phyloP scores from a whole-genome alignment of 2,113 vertebrate species.

The Eira barbara region DNA sequence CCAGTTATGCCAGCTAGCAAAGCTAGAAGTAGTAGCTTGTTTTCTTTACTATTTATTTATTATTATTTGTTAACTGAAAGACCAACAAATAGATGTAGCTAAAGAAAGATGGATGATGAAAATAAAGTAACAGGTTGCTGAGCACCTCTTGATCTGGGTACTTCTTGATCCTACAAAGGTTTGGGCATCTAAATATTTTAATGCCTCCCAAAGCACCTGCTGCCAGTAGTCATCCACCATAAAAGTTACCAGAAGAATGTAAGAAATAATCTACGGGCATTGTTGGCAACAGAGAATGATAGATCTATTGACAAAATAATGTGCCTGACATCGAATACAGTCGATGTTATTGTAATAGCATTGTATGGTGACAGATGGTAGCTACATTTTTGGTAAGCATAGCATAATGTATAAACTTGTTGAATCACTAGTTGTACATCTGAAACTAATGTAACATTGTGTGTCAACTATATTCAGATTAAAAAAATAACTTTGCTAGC shows the following conservation, averaged over 20 bases:
- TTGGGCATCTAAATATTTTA: neutral
- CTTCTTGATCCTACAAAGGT: neutral
- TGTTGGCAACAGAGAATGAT: neutral
- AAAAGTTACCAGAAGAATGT: neutral
- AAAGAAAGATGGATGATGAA: neutral
- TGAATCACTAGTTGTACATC: neutral
- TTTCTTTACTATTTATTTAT: neutral
- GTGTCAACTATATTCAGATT: neutral
- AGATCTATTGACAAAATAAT: neutral
- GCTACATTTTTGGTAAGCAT: neutral
- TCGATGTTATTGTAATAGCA: neutral
- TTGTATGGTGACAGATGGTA: neutral
- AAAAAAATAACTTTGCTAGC: neutral
- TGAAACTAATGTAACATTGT: neutral
- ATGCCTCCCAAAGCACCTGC: neutral
- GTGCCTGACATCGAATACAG: neutral
- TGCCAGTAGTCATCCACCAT: neutral
- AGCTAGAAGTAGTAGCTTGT: neutral
- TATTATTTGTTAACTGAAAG: neutral
- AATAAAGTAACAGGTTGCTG: neutral
- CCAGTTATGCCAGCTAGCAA: neutral
- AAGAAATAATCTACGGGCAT: neutral
- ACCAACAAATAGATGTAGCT: neutral
- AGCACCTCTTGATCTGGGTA: neutral
- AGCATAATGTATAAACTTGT: neutral